phyloP scores from a whole-genome alignment of 2,113 vertebrate species.

The Phasianus colchicus region DNA sequence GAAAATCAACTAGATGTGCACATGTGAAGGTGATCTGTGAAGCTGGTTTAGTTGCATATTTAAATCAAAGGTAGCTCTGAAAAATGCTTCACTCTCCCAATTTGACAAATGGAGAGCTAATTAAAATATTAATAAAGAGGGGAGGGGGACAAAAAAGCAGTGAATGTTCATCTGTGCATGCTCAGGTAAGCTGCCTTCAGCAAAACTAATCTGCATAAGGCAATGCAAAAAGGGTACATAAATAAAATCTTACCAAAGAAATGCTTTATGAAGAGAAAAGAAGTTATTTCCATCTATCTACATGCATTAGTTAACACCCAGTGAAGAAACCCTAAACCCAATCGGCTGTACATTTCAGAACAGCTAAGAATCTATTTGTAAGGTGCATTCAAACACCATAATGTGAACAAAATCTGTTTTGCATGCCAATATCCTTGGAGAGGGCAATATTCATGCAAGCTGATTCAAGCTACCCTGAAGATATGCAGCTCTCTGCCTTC shows the following conservation, averaged over 20 bases:
- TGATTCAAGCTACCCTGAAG: constrained; percentile 64
- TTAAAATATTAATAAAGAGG: neutral
- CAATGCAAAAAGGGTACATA: neutral
- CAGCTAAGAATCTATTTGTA: constrained; percentile 33
- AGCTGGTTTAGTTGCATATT: neutral
- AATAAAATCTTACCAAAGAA: neutral
- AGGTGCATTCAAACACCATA: constrained; percentile 8
- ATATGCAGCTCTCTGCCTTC: constrained; percentile 48
- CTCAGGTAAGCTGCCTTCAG: neutral
- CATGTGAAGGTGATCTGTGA: neutral
- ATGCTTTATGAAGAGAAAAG: neutral
- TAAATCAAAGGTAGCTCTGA: neutral
- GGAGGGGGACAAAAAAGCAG: neutral
- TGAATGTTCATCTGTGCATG: neutral
- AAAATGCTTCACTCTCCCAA: neutral
- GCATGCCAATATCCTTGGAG: constrained; percentile 67
- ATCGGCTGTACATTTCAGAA: constrained; percentile 12
- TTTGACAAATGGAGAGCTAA: neutral
- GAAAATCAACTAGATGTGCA: neutral
- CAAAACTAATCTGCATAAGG: neutral
- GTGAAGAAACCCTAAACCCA: constrained; percentile 25
- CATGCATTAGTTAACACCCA: neutral
- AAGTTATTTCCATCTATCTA: constrained; percentile 5
- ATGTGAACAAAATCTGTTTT: constrained; percentile 53
- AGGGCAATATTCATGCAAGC: constrained; percentile 61